Percentiles rank a stretch among this genome's conserved stretches.
Evolutionary conservation across 1,140 invertebrate species (phyloP).

Genomic region (Euura lappo): DNA sequence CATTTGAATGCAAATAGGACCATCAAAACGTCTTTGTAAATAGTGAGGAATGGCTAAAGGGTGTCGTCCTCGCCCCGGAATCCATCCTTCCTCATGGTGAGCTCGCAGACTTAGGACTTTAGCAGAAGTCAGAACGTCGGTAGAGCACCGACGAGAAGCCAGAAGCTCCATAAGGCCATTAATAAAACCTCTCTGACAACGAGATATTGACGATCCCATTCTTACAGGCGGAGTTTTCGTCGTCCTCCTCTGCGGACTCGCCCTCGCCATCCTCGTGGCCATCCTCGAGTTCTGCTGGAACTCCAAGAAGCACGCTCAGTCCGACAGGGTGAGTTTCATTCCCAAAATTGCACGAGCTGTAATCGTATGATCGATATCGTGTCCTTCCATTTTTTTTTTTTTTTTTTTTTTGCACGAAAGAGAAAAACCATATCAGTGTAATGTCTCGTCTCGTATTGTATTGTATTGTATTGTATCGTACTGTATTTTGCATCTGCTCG

Average conservation of each 20-base stretch:
- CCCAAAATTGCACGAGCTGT: neutral
- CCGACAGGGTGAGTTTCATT: conserved; percentile 71
- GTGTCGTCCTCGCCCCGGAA: neutral
- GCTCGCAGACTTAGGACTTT: too few relatives aligned
- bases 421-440: neutral
- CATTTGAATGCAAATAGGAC: neutral
- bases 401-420: neutral
- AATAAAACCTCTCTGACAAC: neutral
- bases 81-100: neutral
- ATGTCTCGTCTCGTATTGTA: neutral
- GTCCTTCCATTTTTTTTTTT: too few relatives aligned
- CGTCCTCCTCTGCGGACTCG: conserved; percentile 91
- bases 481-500: neutral
- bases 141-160: too few relatives aligned
- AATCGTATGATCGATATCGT: neutral
- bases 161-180: too few relatives aligned
- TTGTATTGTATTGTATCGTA: neutral
- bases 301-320: conserved; percentile 88
- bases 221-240: conserved; percentile 91
- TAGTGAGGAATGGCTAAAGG: neutral
- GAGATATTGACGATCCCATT: neutral
- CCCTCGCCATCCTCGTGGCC: conserved; percentile 87
- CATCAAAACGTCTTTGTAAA: neutral
- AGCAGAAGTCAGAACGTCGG: too few relatives aligned
- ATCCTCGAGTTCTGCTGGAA: conserved; percentile 97